Evolutionary conservation across 2,888 invertebrate species (phyloP).

Genomic region (Erebia ligea): DNA sequence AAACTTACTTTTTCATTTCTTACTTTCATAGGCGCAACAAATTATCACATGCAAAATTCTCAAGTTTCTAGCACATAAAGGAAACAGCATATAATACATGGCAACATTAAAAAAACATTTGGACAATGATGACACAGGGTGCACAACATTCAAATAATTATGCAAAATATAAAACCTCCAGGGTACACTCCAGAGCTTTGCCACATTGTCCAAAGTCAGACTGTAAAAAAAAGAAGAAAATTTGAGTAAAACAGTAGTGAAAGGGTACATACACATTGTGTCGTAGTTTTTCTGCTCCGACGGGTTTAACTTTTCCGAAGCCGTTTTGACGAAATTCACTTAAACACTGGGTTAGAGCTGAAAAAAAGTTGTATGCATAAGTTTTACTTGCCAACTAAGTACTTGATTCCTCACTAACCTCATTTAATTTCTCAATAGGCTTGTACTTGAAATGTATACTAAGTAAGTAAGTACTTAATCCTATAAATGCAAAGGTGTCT

Average conservation of each 20-base stretch:
- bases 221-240: slow-evolving; percentile 48
- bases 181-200: slow-evolving; percentile 77
- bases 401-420: no score
- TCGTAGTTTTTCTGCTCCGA: slow-evolving; percentile 75
- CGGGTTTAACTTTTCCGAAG: slow-evolving; percentile 66
- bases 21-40: not conserved
- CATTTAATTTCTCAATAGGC: no score
- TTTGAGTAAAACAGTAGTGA: slow-evolving; percentile 32
- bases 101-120: slow-evolving; percentile 9
- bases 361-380: slow-evolving; percentile 20
- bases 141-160: slow-evolving; percentile 33
- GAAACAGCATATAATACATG: slow-evolving; percentile 11
- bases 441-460: no score
- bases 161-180: slow-evolving; percentile 61
- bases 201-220: slow-evolving; percentile 65
- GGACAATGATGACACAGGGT: slow-evolving; percentile 25
- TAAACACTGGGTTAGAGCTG: slow-evolving; percentile 47
- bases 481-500: no score
- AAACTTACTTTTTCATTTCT: no score
- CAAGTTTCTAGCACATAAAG: not conserved
- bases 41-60: not conserved
- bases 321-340: slow-evolving; percentile 65
- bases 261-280: slow-evolving; percentile 78
- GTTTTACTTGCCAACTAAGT: not conserved
- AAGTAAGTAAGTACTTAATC: no score